Evolutionary conservation across 1,140 invertebrate genomes (phyloP).

Genomic region (Cylas formicarius): DNA sequence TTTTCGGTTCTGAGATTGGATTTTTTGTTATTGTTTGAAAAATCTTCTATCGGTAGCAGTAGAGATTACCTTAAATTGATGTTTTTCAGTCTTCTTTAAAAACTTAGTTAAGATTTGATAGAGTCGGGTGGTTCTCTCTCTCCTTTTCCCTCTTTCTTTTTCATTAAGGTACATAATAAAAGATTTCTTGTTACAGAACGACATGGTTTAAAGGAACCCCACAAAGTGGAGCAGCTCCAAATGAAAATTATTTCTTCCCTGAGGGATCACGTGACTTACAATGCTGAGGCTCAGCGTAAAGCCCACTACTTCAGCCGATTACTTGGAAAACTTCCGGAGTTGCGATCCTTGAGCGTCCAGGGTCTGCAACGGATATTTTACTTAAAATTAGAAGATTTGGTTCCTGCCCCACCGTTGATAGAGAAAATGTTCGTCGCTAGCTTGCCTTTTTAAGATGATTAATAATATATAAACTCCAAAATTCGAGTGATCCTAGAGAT

Average conservation of each 20-base stretch:
- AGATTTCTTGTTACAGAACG: conserved; percentile 65
- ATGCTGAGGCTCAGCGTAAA: conserved; percentile 79
- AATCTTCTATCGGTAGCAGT: too few species aligned
- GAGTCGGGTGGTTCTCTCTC: background rate
- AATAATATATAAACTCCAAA: background rate
- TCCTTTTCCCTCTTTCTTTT: conserved; percentile 14
- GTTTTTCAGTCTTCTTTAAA: too few species aligned
- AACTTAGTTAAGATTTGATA: background rate
- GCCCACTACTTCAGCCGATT: conserved; percentile 87
- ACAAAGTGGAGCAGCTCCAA: conserved; percentile 87
- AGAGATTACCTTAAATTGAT: too few species aligned
- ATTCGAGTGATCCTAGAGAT: conserved; percentile 6
- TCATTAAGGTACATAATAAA: conserved; percentile 18
- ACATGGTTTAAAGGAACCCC: conserved; percentile 84
- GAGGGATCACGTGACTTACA: conserved; percentile 90
- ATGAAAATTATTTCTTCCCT: conserved; percentile 92
- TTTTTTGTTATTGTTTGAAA: too few species aligned
- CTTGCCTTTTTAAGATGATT: conserved; percentile 71
- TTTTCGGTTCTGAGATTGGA: too few species aligned
- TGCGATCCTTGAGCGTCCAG: conserved; percentile 84
- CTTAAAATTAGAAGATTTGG: conserved; percentile 85
- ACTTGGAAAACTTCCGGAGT: conserved; percentile 82
- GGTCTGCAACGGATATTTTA: conserved; percentile 92
- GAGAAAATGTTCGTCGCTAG: conserved; percentile 92
- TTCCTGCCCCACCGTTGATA: conserved; percentile 84